Base-by-base conservation (phyloP, 1,140 invertebrate genomes). In the Cataglyphis hispanica region DNA sequence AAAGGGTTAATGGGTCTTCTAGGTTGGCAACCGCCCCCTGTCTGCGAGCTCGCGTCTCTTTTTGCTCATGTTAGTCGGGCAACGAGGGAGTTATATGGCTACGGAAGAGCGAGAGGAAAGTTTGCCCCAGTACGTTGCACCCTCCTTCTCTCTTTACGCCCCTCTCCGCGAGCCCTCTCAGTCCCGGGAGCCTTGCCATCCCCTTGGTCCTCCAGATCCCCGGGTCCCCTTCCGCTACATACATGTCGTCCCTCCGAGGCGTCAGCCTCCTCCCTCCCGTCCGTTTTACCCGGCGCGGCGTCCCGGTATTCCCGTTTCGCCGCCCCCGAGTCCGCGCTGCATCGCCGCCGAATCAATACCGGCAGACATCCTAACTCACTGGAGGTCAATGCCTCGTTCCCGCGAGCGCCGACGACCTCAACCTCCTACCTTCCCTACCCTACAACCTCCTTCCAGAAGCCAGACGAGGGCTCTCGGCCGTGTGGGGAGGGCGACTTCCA, bases 351-450 rank as follows among this genome's bases (percentile, higher is more conserved):
- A 94, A 94, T 94, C 93, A 94, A 94, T 94, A 94, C 93, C 90
- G 92, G 93, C 93, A 95, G 94, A 95, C 92, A 91, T 93, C 91
- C 92, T 92, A 92, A 93, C 92, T 93, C 92, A 91, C 91, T 93
- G 76, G 91, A 93, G 92, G 92, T 93, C 92, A 93, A 93, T 93
- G 92, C 92, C 92, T 93, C 91, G 92, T 93, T 92, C 92, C 91
- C 91, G 89, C 87, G 88, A 91, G 90, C 91, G 90, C 89, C 92
- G 91, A 88, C 92, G 92, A 93, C 92, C 92, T 93, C 92, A 93
- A 93, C 92, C 92, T 93, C 92, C 92, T 93, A 92, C 90, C 86
- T 88, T 87, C 69, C 83, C 89, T 90, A 90, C 77, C 86, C 86
- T 84, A 88, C 86, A 90, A 90, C 86, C 93, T 92, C 84, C 90